Base-by-base conservation (phyloP, 92 coral and sea anemone species). In the Phymanthus crucifer region DNA sequence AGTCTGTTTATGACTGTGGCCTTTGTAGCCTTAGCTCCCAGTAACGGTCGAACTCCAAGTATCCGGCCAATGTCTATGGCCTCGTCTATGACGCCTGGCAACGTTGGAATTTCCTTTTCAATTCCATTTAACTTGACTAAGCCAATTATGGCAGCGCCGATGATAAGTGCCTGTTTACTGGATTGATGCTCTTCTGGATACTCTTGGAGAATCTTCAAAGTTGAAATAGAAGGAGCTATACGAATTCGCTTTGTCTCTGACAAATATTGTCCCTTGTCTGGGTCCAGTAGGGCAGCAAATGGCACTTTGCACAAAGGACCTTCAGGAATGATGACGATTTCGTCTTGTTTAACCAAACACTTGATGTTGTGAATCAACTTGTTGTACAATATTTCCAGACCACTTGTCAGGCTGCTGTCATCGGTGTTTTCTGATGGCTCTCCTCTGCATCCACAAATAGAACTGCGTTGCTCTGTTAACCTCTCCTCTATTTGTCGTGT, bases 201-300 rank as follows among this genome's bases (percentile, higher is more conserved):
- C 7, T 68, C 19, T 19, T 68, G 16, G 19, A 68, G 40, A 18
- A 68, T 6, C 31, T n/a, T 31, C 26, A 68, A 37, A 18, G 73
- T 8, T 18, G 31, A 0, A 1, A 43, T 43, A 1, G 48, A 43
- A 7, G 48, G 48, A 43, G 48, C 48, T 17, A 43, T 43, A 10
- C 73, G 13, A 6, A 68, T 68, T 3, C 73, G 73, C 8, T 68
- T 68, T 32, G 73, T 68, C 19, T 68, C 73, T 32, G 45, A 68
- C 73, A 68, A 29, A 34, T 68, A 68, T 18, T 18, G 73, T 31
- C 73, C 73, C 18, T 14, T 43, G 48, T 11, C 48, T 43, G 48
- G 48, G 48, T 43, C 48, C 48, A 14, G 48, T 43, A 43, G 48
- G 48, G 48, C 48, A 43, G 48, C 48, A 43, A 43, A 43, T 43